Conservation (phyloP, 2,797 vertebrate species). For the Gephyroberyx darwinii region DNA sequence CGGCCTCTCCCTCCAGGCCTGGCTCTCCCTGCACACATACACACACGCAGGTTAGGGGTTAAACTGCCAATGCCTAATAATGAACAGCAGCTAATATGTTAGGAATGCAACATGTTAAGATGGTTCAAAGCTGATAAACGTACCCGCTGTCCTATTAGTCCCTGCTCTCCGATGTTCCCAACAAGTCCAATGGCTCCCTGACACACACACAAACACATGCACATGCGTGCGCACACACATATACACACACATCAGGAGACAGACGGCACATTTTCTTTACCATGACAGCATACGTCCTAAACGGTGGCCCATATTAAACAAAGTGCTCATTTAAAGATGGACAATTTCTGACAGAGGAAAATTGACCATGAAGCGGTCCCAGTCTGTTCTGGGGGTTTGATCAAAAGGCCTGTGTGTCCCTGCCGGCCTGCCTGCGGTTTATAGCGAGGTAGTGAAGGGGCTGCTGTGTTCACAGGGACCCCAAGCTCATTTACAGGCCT, state of each 20-base stretch:
- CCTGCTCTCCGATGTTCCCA: slow-evolving; percentile 91
- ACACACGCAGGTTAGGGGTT: not conserved
- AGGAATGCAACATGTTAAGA: not conserved
- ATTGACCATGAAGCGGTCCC: not conserved
- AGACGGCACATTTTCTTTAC: not conserved
- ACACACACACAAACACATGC: slow-evolving; percentile 35
- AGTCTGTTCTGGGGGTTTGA: not conserved
- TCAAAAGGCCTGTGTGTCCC: not conserved
- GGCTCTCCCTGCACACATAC: slow-evolving; percentile 85
- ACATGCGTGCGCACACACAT: slow-evolving; percentile 18
- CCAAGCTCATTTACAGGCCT: not conserved
- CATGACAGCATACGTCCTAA: slow-evolving; percentile 3
- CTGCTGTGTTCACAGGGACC: slow-evolving; percentile 14
- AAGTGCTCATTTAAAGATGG: not conserved
- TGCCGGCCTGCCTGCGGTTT: not conserved
- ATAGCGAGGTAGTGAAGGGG: not conserved
- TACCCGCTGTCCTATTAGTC: slow-evolving; percentile 91
- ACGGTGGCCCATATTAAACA: slow-evolving; percentile 5
- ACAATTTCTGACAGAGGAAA: not conserved
- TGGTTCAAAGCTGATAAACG: slow-evolving; percentile 55
- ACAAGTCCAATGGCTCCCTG: slow-evolving; percentile 89
- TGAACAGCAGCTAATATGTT: not conserved
- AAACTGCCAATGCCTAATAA: not conserved
- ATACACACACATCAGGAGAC: slow-evolving; percentile 10
- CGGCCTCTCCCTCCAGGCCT: slow-evolving; percentile 92